Percentiles rank a stretch among this genome's conserved stretches.
phyloP scores from a whole-genome alignment of 2,888 invertebrate species.

The Drosophila nr. fundita region DNA sequence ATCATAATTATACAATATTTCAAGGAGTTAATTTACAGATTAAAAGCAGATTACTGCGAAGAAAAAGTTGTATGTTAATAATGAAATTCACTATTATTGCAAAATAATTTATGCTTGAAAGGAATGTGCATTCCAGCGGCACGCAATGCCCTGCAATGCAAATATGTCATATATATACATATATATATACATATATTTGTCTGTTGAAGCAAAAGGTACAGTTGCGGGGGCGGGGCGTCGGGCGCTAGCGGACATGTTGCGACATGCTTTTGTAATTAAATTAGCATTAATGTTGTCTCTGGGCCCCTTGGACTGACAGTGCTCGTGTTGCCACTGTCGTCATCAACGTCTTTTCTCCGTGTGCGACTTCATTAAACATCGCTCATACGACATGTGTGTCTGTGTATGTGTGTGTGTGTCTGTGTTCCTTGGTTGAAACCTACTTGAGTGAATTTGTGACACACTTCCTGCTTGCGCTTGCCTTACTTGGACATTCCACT shows the following conservation, averaged over 20 bases:
- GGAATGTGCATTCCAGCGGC: slow-evolving; percentile 17
- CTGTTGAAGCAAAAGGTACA: slow-evolving; percentile 28
- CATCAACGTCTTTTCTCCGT: slow-evolving; percentile 34
- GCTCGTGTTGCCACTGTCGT: slow-evolving; percentile 43
- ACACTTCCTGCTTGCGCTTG: slow-evolving; percentile 43
- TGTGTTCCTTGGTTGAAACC: slow-evolving; percentile 6
- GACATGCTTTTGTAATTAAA: slow-evolving; percentile 68
- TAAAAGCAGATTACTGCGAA: not conserved
- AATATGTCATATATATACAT: slow-evolving; percentile 20
- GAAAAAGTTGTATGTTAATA: not conserved
- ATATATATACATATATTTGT: not conserved
- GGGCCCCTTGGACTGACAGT: slow-evolving; percentile 50
- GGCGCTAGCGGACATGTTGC: slow-evolving; percentile 35
- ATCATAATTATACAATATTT: slow-evolving; percentile 3
- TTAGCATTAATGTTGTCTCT: slow-evolving; percentile 67
- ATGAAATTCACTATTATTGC: not conserved
- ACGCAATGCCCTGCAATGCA: slow-evolving; percentile 22
- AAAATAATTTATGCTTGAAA: not conserved
- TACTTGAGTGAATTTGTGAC: slow-evolving; percentile 58
- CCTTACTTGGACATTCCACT: slow-evolving; percentile 14
- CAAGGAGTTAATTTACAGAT: not conserved
- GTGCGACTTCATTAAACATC: slow-evolving; percentile 67
- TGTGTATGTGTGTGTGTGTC: not conserved
- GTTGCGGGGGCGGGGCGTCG: slow-evolving; percentile 5
- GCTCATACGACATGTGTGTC: slow-evolving; percentile 62